Base-by-base conservation (phyloP, 2,888 invertebrate genomes). In the Nomada goodeniana region DNA sequence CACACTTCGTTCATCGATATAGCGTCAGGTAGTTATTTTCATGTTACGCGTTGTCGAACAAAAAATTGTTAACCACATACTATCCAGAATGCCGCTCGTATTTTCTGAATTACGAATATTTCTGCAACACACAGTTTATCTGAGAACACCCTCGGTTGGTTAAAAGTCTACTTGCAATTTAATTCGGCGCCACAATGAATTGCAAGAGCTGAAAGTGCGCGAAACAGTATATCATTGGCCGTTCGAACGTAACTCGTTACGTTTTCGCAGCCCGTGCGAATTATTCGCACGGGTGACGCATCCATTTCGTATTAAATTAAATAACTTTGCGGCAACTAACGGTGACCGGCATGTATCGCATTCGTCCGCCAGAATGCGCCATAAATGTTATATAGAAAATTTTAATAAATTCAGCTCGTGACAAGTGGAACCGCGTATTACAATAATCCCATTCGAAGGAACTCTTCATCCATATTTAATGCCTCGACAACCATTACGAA, bases 231-330 rank as follows among this genome's bases (percentile, higher is more conserved):
- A 47, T 64, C 63, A 23, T 20, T 15, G 47, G 47, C 15, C 47
- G 15, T 47, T 47, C 47, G 36, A 67, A 67, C 42, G 15, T 53
- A 67, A 67, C 55, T 50, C 26, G 67, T 26, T 65, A 26, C 65
- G 65, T 26, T 65, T 52, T 47, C n/a, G n/a, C 9, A 36, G 50
- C 13, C 47, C 44, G 52, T 42, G 26, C 60, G 15, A 71, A 53
- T 53, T 63, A 72, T 72, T 20, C 11, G 5, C 52, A n/a, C n/a
- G 26, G 23, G 10, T 7, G 26, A 18, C 44, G 3, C 13, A 9
- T 29, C 47, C 2, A 15, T n/a, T 50, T 0, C 29, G 20, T 15
- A 69, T 59, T n/a, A 9, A 47, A 69, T 47, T 18, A 53, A 67
- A 55, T 7, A 53, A 71, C 15, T 23, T 61, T 23, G 0, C 13